Percentiles rank a stretch among this genome's conserved stretches.
phyloP scores from a whole-genome alignment of 2,888 invertebrate species.

The Pollenia griseotomentosa region DNA sequence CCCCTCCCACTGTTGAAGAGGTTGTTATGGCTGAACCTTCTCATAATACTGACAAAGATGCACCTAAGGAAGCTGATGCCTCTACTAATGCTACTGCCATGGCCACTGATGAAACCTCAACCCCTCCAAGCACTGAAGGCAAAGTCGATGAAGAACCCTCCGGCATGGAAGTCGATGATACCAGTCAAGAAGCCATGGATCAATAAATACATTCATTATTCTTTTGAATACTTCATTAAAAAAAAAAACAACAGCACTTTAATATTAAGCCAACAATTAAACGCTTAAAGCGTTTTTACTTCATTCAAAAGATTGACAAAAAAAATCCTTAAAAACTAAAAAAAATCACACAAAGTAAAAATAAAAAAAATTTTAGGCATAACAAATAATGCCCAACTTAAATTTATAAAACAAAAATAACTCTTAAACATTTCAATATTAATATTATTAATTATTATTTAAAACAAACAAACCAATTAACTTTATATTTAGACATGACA shows the following conservation, averaged over 20 bases:
- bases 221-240: slow-evolving; percentile 60
- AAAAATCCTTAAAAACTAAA: slow-evolving; percentile 45
- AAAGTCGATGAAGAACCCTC: slow-evolving; percentile 82
- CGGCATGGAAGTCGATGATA: slow-evolving; percentile 84
- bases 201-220: slow-evolving; percentile 78
- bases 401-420: slow-evolving; percentile 31
- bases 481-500: slow-evolving; percentile 41
- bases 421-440: slow-evolving; percentile 52
- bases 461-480: slow-evolving; percentile 37
- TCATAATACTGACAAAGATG: slow-evolving; percentile 35
- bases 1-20: slow-evolving; percentile 78
- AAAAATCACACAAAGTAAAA: slow-evolving; percentile 21
- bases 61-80: slow-evolving; percentile 71
- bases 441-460: slow-evolving; percentile 35
- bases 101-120: slow-evolving; percentile 78
- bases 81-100: slow-evolving; percentile 78
- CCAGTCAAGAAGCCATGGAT: slow-evolving; percentile 84
- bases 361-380: slow-evolving; percentile 33
- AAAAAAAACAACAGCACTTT: slow-evolving; percentile 15
- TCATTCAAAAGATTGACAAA: slow-evolving; percentile 51
- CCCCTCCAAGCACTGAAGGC: slow-evolving; percentile 45
- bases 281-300: slow-evolving; percentile 63
- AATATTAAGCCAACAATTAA: slow-evolving; percentile 49
- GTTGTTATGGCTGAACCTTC: slow-evolving; percentile 81
- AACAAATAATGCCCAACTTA: slow-evolving; percentile 7